Conservation (phyloP, 2,888 invertebrate genomes). For the Meghimatium bilineatum region DNA sequence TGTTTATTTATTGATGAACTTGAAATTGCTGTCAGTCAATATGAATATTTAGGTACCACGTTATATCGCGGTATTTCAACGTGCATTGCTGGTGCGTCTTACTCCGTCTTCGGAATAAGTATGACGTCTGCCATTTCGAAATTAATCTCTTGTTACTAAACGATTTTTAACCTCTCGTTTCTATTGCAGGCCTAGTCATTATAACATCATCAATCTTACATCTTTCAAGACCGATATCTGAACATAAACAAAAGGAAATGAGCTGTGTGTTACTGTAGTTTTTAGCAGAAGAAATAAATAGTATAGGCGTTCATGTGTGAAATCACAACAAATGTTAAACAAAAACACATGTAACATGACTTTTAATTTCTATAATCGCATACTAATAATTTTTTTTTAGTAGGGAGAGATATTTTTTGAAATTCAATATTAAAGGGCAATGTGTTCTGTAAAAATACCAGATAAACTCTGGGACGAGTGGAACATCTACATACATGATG, state of each 20-base stretch:
- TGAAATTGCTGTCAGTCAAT: too few species aligned
- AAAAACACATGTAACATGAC: background rate
- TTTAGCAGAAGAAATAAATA: background rate
- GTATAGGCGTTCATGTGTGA: background rate
- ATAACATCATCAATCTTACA: constrained; percentile 9
- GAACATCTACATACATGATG: too few species aligned
- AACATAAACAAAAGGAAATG: constrained; percentile 1
- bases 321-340: background rate
- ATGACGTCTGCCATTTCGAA: background rate
- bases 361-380: background rate
- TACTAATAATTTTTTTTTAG: background rate
- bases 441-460: too few species aligned
- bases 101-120: background rate
- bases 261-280: background rate
- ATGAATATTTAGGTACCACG: too few species aligned
- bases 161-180: constrained; percentile 7
- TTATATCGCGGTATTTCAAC: too few species aligned
- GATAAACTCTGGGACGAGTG: too few species aligned
- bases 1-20: too few species aligned
- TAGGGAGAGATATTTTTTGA: too few species aligned
- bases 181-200: background rate
- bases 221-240: background rate
- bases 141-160: constrained; percentile 20
- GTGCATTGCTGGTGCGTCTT: background rate
- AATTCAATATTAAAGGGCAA: too few species aligned